Evolutionary conservation across 2,113 vertebrate genomes (phyloP).

Genomic region (Leucopternis melanops): DNA sequence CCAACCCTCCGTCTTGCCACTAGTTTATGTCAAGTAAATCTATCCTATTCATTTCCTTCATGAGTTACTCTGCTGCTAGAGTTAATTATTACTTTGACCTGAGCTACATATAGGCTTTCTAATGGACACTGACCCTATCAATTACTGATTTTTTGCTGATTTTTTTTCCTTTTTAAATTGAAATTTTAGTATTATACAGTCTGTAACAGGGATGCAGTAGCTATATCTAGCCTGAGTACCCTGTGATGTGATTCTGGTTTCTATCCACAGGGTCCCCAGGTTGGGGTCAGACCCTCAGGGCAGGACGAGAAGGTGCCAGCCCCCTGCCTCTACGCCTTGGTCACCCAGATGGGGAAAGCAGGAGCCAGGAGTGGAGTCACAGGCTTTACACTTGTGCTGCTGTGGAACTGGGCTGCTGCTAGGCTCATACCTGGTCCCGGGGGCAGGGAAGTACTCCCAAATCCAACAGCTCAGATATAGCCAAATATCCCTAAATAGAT

Average conservation of each 20-base stretch:
- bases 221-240: background rate
- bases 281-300: background rate
- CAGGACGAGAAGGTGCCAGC: background rate
- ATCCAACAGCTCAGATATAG: background rate
- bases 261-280: background rate
- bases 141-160: background rate
- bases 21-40: background rate
- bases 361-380: background rate
- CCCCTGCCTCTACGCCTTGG: background rate
- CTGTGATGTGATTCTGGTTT: background rate
- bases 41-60: background rate
- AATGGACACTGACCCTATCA: background rate
- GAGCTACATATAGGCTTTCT: background rate
- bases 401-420: background rate
- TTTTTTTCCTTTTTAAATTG: background rate
- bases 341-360: background rate
- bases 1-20: background rate
- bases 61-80: background rate
- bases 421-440: background rate
- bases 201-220: background rate
- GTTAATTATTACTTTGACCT: background rate
- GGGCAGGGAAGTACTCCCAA: background rate
- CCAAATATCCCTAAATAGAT: background rate
- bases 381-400: fast-evolving
- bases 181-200: background rate